These are phyloP conservation scores for Papilio polytes DNA, from an alignment of 1,140 invertebrate species.

Conservation along the genomic window DNA sequence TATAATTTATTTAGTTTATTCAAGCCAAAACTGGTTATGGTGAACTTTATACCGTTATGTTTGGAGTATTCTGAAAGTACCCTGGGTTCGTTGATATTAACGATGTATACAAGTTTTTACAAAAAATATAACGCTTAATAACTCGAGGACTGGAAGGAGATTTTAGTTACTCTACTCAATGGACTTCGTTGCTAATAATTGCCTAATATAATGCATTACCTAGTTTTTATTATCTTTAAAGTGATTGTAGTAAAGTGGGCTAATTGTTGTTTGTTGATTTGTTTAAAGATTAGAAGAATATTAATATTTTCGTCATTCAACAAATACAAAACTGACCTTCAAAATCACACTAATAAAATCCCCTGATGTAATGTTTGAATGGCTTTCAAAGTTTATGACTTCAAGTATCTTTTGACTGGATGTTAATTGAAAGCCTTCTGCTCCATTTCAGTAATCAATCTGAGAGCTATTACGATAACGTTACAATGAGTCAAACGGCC, in stretches of 20 bases:
- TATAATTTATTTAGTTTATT: neutral
- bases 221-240: no score
- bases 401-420: constrained; percentile 7
- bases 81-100: neutral
- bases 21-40: neutral
- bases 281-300: no score
- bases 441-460: constrained; percentile 17
- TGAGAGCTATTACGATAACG: constrained; percentile 30
- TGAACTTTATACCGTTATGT: neutral
- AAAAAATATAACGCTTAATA: neutral
- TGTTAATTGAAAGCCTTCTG: neutral
- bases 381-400: neutral
- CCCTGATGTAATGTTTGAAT: neutral
- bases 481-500: constrained; percentile 41
- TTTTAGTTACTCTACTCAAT: neutral
- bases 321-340: neutral
- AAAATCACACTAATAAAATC: neutral
- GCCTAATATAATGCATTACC: no score
- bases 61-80: neutral
- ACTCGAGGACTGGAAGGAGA: neutral
- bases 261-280: no score
- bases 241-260: no score
- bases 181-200: neutral
- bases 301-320: neutral
- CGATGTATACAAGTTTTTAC: neutral